Base-by-base conservation (phyloP, 2,888 invertebrate genomes). In the Polydrusus tereticollis region DNA sequence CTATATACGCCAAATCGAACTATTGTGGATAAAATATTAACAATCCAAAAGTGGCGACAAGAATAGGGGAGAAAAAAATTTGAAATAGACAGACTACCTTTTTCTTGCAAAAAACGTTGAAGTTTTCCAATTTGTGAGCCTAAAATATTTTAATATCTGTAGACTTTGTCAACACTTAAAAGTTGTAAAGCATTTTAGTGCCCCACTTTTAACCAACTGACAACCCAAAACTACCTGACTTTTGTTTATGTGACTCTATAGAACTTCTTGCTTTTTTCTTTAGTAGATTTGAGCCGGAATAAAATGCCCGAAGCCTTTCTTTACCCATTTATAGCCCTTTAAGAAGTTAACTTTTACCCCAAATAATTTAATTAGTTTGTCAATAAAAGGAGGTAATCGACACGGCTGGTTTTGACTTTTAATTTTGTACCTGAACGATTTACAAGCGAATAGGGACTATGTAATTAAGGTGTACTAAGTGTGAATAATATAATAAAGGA, bases 341-440 rank as follows among this genome's bases (percentile, higher is more conserved):
- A 29, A 50, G 50, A 62, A 60, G 57, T 60, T 50, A 59, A 60
- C 62, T 71, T 57, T 66, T 41, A 60, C 33, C 66, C 38, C 33
- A 62, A 60, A 58, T 71, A 60, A 71, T 71, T 66, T 66, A 71
- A 71, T 71, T 71, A 65, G 16, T 33, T 50, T 65, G 41, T 52
- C 63, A 45, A 69, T 64, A 52, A 26, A 69, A 23, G 38, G 47
- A 33, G 77, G 75, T 76, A 76, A 78, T 69, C 18, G 38, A 12
- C 18, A 33, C 80, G 80, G 80, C 78, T 82, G 82, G 74, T 77
- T 76, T 79, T 82, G 82, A 82, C 82, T 82, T 81, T 80, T 79
- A 82, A 82, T 82, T 82, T 81, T 79, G 80, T 80, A 82, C 81
- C 78, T 81, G 81, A 79, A 66, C 77, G 80, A 79, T 78, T 80